Evolutionary conservation across 2,888 invertebrate genomes (phyloP).

Genomic region (Parascotia fuliginaria): DNA sequence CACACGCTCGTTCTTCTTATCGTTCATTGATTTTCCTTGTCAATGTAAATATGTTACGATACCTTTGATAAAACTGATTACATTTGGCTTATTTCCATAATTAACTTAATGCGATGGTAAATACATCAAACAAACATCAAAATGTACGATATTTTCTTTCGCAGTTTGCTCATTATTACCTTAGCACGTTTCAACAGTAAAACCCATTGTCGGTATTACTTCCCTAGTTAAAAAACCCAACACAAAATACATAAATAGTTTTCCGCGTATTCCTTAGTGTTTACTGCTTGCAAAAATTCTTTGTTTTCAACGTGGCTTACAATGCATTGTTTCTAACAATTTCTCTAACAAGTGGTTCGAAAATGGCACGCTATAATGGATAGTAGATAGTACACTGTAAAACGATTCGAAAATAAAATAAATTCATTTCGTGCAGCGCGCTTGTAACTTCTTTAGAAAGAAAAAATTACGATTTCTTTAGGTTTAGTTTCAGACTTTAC

Average conservation of each 20-base stretch:
- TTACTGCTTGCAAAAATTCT: constrained; percentile 71
- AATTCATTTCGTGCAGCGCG: constrained; percentile 36
- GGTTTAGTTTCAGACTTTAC: constrained; percentile 5
- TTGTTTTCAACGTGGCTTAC: constrained; percentile 70
- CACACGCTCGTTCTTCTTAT: constrained; percentile 52
- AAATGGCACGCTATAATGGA: constrained; percentile 62
- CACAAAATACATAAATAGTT: constrained; percentile 54
- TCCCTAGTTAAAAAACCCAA: constrained; percentile 44
- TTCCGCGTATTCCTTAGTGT: constrained; percentile 68
- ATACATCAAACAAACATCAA: constrained; percentile 17
- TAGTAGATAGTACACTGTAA: constrained; percentile 55
- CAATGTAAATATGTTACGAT: constrained; percentile 29
- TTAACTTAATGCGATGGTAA: constrained; percentile 33
- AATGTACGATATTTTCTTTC: constrained; percentile 2
- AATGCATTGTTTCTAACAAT: constrained; percentile 77
- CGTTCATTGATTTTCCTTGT: constrained; percentile 58
- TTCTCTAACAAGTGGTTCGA: constrained; percentile 69
- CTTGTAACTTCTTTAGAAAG: constrained; percentile 30
- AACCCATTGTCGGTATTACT: constrained; percentile 49
- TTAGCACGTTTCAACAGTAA: constrained; percentile 28
- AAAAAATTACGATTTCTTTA: constrained; percentile 19
- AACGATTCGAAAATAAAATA: constrained; percentile 56
- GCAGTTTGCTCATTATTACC: background rate
- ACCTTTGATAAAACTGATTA: constrained; percentile 36
- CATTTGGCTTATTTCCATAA: constrained; percentile 39